Percentiles rank a stretch among this genome's conserved stretches.
These are phyloP conservation scores for Bicyclus anynana DNA, from an alignment of 1,140 invertebrate species.

Conservation along the genomic window DNA sequence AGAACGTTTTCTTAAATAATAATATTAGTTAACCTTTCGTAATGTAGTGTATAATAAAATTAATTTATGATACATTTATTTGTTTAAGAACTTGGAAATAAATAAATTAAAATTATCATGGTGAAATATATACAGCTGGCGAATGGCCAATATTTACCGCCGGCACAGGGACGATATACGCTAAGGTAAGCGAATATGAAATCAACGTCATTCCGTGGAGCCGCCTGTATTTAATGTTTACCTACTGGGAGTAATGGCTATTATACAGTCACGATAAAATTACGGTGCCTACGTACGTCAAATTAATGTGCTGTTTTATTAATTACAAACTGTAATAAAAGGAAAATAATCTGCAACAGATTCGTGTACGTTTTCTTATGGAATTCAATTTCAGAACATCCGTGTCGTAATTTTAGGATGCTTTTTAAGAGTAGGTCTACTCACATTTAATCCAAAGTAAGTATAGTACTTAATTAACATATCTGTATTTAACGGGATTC, in stretches of 20 bases:
- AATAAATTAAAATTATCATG: slow-evolving; percentile 6
- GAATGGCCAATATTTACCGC: slow-evolving; percentile 10
- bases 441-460: too few species aligned
- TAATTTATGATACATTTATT: neutral
- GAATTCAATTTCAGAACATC: too few species aligned
- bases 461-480: too few species aligned
- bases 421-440: too few species aligned
- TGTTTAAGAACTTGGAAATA: neutral
- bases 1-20: too few species aligned
- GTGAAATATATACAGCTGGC: slow-evolving; percentile 14
- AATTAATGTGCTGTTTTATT: neutral
- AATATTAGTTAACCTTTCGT: too few species aligned
- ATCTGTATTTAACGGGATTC: too few species aligned
- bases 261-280: neutral
- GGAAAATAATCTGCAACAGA: too few species aligned
- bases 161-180: neutral
- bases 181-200: slow-evolving; percentile 6
- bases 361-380: too few species aligned
- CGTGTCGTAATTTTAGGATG: too few species aligned
- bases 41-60: neutral
- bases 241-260: neutral
- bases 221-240: neutral
- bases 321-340: too few species aligned
- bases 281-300: neutral
- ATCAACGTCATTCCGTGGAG: neutral